Conservation (phyloP, 2,797 vertebrate genomes). For the Astyanax mexicanus region DNA sequence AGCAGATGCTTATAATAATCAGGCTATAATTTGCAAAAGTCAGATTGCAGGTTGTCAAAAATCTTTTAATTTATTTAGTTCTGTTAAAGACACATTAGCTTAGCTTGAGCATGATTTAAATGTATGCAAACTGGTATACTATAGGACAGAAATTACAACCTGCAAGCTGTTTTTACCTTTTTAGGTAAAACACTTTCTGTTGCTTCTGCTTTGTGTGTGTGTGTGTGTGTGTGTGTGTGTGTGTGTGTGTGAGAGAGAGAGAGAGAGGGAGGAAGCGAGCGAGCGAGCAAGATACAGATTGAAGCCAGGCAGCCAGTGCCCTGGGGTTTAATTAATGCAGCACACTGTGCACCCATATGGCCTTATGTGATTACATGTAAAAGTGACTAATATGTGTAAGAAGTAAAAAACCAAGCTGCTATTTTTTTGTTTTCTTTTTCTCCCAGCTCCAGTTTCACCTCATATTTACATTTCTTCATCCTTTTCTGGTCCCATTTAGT, state of each 20-base stretch:
- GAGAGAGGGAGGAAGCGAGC: not conserved
- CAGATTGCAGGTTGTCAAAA: too few relatives aligned
- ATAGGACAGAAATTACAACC: too few relatives aligned
- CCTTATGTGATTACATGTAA: slow-evolving; percentile 68
- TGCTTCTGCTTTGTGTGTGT: not conserved
- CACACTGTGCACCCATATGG: slow-evolving; percentile 75
- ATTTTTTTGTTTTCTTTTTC: not conserved
- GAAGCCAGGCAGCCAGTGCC: slow-evolving; percentile 50
- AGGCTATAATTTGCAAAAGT: too few relatives aligned
- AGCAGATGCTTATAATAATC: too few relatives aligned
- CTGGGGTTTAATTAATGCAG: slow-evolving; percentile 76
- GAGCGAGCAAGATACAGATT: not conserved
- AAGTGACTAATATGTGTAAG: slow-evolving; percentile 20
- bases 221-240: not conserved
- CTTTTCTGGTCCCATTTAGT: not conserved
- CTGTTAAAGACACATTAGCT: too few relatives aligned
- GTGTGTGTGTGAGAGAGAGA: not conserved
- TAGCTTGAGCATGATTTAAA: too few relatives aligned
- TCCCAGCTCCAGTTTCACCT: not conserved
- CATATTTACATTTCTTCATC: not conserved
- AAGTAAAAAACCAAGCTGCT: not conserved
- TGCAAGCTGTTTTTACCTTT: too few relatives aligned
- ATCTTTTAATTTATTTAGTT: too few relatives aligned
- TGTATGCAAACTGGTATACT: too few relatives aligned
- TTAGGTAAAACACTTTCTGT: too few relatives aligned